Conservation (phyloP, 2,888 invertebrate species). For the Stratiomys singularior region DNA sequence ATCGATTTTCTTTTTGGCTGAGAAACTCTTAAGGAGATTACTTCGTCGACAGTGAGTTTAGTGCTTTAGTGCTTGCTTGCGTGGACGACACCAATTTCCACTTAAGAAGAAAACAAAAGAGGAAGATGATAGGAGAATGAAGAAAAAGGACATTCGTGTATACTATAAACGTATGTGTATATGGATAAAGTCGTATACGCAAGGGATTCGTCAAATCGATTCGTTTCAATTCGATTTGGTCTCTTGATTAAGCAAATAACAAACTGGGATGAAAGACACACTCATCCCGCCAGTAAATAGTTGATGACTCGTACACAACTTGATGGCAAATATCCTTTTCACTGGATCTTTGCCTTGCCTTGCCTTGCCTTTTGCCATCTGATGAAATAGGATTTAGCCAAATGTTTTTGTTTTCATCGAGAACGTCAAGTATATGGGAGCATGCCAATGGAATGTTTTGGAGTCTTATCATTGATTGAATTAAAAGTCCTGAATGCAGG, state of each 20-base stretch:
- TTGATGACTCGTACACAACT: background rate
- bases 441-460: background rate
- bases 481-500: conserved; percentile 4
- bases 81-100: conserved; percentile 39
- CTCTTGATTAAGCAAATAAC: conserved; percentile 39
- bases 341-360: background rate
- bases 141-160: conserved; percentile 5
- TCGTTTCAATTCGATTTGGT: conserved; percentile 30
- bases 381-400: conserved; percentile 5
- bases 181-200: background rate
- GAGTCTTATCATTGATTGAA: conserved; percentile 23
- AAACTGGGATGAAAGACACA: conserved; percentile 1
- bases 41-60: conserved; percentile 26
- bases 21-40: conserved; percentile 36
- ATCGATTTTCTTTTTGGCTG: conserved; percentile 28
- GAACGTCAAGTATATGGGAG: background rate
- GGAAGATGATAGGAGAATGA: conserved; percentile 1
- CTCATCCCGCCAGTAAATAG: background rate
- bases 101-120: conserved; percentile 22
- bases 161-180: background rate
- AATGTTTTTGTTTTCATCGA: conserved; percentile 28
- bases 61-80: background rate
- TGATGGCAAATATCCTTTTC: conserved; percentile 2
- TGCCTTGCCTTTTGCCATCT: background rate
- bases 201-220: conserved; percentile 35